Base-by-base conservation (phyloP, 2,888 invertebrate genomes). In the Altica lythri region DNA sequence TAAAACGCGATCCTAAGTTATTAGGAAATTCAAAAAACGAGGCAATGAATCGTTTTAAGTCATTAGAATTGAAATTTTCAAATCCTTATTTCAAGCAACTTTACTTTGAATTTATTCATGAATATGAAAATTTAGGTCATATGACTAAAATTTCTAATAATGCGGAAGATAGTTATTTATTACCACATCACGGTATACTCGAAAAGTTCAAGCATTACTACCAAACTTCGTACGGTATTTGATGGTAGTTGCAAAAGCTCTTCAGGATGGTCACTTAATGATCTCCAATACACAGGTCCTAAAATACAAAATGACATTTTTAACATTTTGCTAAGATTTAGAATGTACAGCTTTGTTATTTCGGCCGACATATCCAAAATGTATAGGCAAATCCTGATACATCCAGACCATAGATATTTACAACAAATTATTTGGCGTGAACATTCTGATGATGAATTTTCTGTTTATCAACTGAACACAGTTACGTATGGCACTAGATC, bases 141-240 rank as follows among this genome's bases (percentile, higher is more conserved):
- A 45, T 57, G 53, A 22, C 48, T 5, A 52, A 52, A 22, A 3
- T 45, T 32, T n/a, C n/a, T n/a, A n/a, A n/a, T n/a, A n/a, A n/a
- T n/a, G n/a, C n/a, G n/a, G n/a, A n/a, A n/a, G n/a, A n/a, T n/a
- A n/a, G n/a, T n/a, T 42, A 46, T 46, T 35, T 12, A 19, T 22
- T 46, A 34, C 46, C 25, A 2, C 35, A 46, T 34, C 46, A 46
- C 9, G 25, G 16, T 5, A 29, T 40, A 25, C 10, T 40, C 4
- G 27, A 49, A 10, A 14, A 40, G 25, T 13, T 5, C 1, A n/a
- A 49, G 30, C 25, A 18, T 32, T 12, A 49, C 49, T 2, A 40
- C 49, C 9, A 49, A 49, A n/a, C 8, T 40, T 3, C 38, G 51
- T 18, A 10, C 16, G 8, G 34, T 34, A 2, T 44, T 34, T 8